Base-by-base conservation (phyloP, 2,113 vertebrate species). In the Aldabrachelys gigantea region DNA sequence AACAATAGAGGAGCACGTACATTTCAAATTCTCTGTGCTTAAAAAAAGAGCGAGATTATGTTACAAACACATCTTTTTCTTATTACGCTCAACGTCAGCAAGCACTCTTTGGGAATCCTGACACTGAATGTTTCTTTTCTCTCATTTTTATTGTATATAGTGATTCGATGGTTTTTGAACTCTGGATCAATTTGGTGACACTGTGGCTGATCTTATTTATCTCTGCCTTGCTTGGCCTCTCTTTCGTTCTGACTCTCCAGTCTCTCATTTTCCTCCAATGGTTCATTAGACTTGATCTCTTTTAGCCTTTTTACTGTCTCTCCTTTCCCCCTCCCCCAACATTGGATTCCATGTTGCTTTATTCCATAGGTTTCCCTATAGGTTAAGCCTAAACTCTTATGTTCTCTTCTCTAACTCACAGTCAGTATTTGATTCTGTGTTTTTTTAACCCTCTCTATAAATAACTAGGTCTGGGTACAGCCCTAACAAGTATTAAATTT, bases 381-480 rank as follows among this genome's bases (percentile, higher is more conserved):
- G 98, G 97, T 98, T 98, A 98, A 98, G 97, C 96, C 96, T 96
- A 94, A 97, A 91, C 93, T 97, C 97, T 98, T 96, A 97, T 93
- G 93, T 89, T 94, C 92, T 96, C 82, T 96, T 96, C 95, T 97
- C 93, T 97, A 97, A 96, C 95, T 98, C 96, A 93, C 93, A 97
- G 96, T 83, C 89, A 96, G 95, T 88, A 94, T 57, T 96, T 97
- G 95, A 96, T 96, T 98, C 96, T 97, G 96, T 92, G 84, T 22
- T 54, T 88, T 96, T 94, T 92, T 96, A 97, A 97, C 95, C 88
- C 86, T 98, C 94, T 94, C 89, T 89, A 95, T 96, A 95, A 97
- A 97, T 97, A 97, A 97, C 90, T 88, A 91, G 4, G 97, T 93
- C 91, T 92, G 95, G 96, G 95, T 14, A 21, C 87, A 95, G 94